Conservation (phyloP, 2,113 vertebrate genomes). For the Xenopus laevis region DNA sequence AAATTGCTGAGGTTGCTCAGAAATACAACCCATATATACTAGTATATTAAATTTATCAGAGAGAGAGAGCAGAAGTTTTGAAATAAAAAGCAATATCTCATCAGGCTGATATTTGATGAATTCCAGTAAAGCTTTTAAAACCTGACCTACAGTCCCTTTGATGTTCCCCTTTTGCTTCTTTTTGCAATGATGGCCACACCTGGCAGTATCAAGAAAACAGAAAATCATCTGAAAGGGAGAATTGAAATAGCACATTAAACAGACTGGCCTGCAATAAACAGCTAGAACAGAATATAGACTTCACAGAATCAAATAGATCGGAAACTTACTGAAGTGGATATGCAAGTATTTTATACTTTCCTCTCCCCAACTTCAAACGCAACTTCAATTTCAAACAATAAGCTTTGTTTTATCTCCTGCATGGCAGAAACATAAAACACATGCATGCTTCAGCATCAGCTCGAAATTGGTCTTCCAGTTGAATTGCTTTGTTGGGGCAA, state of each 20-base stretch:
- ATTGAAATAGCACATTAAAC: slow-evolving; percentile 51
- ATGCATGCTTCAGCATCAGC: slow-evolving; percentile 31
- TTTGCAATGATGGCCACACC: slow-evolving; percentile 52
- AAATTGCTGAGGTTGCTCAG: no score
- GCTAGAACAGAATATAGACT: slow-evolving; percentile 33
- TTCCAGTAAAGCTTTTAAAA: slow-evolving; percentile 50
- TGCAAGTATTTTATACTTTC: slow-evolving; percentile 27
- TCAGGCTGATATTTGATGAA: slow-evolving; percentile 39
- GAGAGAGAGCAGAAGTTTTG: no score
- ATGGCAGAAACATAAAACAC: slow-evolving; percentile 24
- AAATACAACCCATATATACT: no score
- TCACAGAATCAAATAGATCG: slow-evolving; percentile 18
- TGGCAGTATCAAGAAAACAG: slow-evolving; percentile 47
- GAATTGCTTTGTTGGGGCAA: slow-evolving; percentile 47
- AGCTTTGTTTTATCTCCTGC: slow-evolving; percentile 45
- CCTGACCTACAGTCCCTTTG: slow-evolving; percentile 49
- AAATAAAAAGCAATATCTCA: slow-evolving; percentile 28
- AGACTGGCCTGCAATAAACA: slow-evolving; percentile 40
- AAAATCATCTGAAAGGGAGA: slow-evolving; percentile 48
- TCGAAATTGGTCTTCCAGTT: slow-evolving; percentile 51
- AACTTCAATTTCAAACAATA: slow-evolving; percentile 39
- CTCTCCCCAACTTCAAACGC: slow-evolving; percentile 28
- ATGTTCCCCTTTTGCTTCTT: slow-evolving; percentile 46
- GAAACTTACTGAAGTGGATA: slow-evolving; percentile 48
- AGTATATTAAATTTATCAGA: no score